Evolutionary conservation across 2,888 invertebrate genomes (phyloP).

Genomic region (Ferdinandea cuprea): DNA sequence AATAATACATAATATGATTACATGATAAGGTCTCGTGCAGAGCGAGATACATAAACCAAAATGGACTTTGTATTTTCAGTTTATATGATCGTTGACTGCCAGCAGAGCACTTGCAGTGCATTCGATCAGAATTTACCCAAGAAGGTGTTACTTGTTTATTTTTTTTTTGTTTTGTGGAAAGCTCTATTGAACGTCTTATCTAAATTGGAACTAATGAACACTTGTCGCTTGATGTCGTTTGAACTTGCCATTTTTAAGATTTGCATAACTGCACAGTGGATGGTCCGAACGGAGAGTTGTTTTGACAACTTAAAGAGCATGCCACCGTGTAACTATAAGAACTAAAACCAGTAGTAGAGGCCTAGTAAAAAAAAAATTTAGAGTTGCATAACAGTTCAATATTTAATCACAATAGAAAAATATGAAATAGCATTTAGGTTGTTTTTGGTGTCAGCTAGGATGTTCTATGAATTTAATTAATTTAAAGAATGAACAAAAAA

Average conservation of each 20-base stretch:
- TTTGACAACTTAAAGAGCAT: too few species aligned
- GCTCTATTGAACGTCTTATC: neutral
- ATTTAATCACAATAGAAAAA: neutral
- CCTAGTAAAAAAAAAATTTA: too few species aligned
- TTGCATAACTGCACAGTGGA: too few species aligned
- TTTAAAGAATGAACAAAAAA: too few species aligned
- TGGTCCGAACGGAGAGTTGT: too few species aligned
- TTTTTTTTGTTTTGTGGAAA: neutral
- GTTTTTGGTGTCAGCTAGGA: slow-evolving; percentile 7
- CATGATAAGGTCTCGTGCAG: slow-evolving; percentile 41
- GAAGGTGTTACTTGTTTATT: neutral
- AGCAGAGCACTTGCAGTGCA: neutral
- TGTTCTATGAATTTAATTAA: slow-evolving; percentile 2
- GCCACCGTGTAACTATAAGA: too few species aligned
- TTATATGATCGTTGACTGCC: slow-evolving; percentile 21
- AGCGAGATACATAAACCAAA: slow-evolving; percentile 35
- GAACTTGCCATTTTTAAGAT: neutral
- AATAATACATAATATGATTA: slow-evolving; percentile 53
- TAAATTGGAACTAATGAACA: slow-evolving; percentile 1
- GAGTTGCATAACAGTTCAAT: slow-evolving; percentile 18
- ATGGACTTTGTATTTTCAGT: slow-evolving; percentile 39
- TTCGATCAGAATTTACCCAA: too few species aligned
- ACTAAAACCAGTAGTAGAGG: neutral
- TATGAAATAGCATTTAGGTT: slow-evolving; percentile 31
- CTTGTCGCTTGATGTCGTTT: slow-evolving; percentile 7